Evolutionary conservation across 2,797 vertebrate genomes (phyloP).

Genomic region (Gadopsis marmoratus): DNA sequence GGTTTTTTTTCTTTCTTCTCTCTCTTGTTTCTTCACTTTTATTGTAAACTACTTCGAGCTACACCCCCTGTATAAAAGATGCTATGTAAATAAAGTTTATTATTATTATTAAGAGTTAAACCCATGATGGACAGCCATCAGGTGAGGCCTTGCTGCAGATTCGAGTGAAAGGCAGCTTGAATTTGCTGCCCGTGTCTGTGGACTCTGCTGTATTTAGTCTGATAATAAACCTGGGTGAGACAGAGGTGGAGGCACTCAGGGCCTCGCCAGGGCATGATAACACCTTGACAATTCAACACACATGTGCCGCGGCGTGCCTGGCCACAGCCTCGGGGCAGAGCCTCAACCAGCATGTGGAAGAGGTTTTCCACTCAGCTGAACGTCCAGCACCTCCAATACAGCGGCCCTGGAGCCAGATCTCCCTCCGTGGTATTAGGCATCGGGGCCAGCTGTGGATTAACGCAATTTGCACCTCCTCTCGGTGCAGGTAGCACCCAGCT

Average conservation of each 20-base stretch:
- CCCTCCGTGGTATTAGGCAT: constrained; percentile 66
- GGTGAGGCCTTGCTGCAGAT: constrained; percentile 3
- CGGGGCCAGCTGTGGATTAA: constrained; percentile 83
- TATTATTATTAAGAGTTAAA: neutral
- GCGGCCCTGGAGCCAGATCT: constrained; percentile 65
- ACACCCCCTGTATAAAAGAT: too few relatives aligned
- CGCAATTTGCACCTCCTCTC: constrained; percentile 83
- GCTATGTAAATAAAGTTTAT: too few relatives aligned
- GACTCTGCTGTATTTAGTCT: constrained; percentile 72
- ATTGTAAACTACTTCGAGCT: too few relatives aligned
- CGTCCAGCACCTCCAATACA: constrained; percentile 60
- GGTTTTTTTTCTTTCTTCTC: too few relatives aligned
- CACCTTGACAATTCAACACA: constrained; percentile 85
- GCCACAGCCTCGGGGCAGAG: constrained; percentile 74
- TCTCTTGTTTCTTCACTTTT: too few relatives aligned
- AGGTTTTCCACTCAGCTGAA: constrained; percentile 82
- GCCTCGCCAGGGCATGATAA: constrained; percentile 73
- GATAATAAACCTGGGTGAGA: constrained; percentile 72
- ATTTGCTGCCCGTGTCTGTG: constrained; percentile 22
- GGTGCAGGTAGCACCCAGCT: constrained; percentile 67
- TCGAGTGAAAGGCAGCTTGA: constrained; percentile 9
- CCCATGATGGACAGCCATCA: constrained; percentile 39
- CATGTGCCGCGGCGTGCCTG: constrained; percentile 76
- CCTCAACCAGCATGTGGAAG: constrained; percentile 80
- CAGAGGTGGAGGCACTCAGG: constrained; percentile 65